phyloP scores from a whole-genome alignment of 2,888 invertebrate species.

The Lepetodrilus schrolli region DNA sequence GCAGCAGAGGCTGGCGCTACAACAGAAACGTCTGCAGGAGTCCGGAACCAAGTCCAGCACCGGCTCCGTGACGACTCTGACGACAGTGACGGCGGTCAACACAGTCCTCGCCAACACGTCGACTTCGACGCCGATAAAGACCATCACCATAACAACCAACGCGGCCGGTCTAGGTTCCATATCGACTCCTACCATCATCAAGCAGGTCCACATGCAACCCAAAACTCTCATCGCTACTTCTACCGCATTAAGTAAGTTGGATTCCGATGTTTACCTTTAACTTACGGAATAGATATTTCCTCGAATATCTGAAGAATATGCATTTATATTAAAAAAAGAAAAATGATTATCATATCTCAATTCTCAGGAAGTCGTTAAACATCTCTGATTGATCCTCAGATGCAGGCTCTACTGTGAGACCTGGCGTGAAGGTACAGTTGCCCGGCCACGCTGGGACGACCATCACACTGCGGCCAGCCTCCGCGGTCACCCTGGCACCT shows the following conservation, averaged over 20 bases:
- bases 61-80: slow-evolving; percentile 1
- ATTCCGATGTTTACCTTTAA: no score
- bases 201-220: slow-evolving; percentile 64
- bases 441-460: slow-evolving; percentile 61
- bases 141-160: slow-evolving; percentile 69
- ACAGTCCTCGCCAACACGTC: slow-evolving; percentile 46
- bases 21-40: slow-evolving; percentile 83
- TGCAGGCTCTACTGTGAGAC: slow-evolving; percentile 46
- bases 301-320: no score
- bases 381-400: no score
- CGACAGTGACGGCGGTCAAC: slow-evolving; percentile 6
- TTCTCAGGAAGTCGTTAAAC: no score
- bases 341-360: no score
- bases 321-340: no score
- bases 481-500: slow-evolving; percentile 62
- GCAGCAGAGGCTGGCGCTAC: slow-evolving; percentile 90
- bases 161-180: slow-evolving; percentile 42
- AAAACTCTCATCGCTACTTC: slow-evolving; percentile 57
- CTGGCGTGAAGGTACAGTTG: slow-evolving; percentile 64
- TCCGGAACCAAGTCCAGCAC: slow-evolving; percentile 46
- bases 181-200: slow-evolving; percentile 53
- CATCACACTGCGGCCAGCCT: slow-evolving; percentile 61
- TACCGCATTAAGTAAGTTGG: slow-evolving; percentile 36
- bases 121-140: slow-evolving; percentile 51
- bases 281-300: no score